Evolutionary conservation across 2,888 invertebrate species (phyloP), one percentile per base, ranked within the genome.

Genomic region (Synanthedon formicaeformis): DNA sequence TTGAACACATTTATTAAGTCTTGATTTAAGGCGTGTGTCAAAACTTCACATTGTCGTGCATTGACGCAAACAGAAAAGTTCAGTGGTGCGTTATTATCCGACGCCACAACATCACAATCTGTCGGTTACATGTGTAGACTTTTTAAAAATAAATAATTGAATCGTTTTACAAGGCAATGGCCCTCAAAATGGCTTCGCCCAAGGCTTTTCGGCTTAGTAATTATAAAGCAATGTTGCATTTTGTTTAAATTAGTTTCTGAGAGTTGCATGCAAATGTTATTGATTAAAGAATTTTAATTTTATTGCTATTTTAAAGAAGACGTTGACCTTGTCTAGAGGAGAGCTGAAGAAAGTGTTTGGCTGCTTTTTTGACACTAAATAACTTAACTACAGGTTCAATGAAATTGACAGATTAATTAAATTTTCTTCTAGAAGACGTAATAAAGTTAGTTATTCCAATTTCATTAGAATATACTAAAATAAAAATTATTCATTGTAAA

Each of bases 11-110:
- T 56, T 56, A 52, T 48, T 52, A 50, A 53, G n/a, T 45, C 51
- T 55, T 50, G 41, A 52, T 50, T 48, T 40, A 41, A 52, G 45
- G 49, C 53, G 52, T 48, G 50, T 57, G 58, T 60, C 61, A 57
- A 60, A 58, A 60, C 56, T 56, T 48, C 51, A 56, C 53, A 51
- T 50, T 53, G 41, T 52, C 50, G 50, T 53, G 11, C 18, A 13
- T 23, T 40, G 51, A 54, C 57, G 54, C 50, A 56, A 55, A 59
- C 50, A 59, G 52, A 54, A 50, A 59, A 55, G 57, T 51, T 58
- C 60, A 57, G 53, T 59, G 57, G 52, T 58, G 62, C 59, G 60
- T 59, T 59, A 52, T 56, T 60, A 60, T 60, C 55, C 52, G 58
- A 58, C 51, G 53, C 54, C 56, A 54, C 45, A 50, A 54, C 45